Conservation (phyloP, 1,140 invertebrate genomes). For the Lepeophtheirus salmonis region DNA sequence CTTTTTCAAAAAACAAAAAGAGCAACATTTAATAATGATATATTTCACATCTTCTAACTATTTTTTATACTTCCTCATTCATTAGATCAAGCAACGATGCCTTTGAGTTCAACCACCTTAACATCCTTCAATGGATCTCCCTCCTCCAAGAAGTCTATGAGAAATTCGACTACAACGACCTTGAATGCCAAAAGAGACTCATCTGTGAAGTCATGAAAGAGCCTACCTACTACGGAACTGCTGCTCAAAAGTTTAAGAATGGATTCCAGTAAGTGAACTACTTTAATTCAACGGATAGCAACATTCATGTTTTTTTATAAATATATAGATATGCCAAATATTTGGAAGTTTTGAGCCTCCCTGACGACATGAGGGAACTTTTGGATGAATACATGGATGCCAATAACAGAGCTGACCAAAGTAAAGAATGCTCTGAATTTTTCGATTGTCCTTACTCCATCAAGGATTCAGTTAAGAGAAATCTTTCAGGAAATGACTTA, state of each 20-base stretch:
- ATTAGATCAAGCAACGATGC: slow-evolving; percentile 11
- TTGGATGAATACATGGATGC: slow-evolving; percentile 18
- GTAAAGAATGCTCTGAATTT: slow-evolving; percentile 13
- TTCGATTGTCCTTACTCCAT: slow-evolving; percentile 19
- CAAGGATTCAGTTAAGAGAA: slow-evolving; percentile 19
- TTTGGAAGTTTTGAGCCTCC: slow-evolving; percentile 16
- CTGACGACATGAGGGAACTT: slow-evolving; percentile 19
- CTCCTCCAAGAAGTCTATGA: slow-evolving; percentile 18
- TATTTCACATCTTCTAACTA: too few relatives aligned
- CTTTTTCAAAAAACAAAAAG: too few relatives aligned
- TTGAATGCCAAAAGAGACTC: slow-evolving; percentile 18
- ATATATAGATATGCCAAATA: slow-evolving; percentile 19
- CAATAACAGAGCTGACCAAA: slow-evolving; percentile 2
- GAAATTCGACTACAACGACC: slow-evolving; percentile 19
- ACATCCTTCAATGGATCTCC: slow-evolving; percentile 18
- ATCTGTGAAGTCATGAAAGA: slow-evolving; percentile 19
- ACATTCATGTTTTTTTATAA: neutral
- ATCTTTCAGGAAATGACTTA: slow-evolving; percentile 13
- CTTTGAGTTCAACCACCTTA: slow-evolving; percentile 15
- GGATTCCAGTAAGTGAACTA: slow-evolving; percentile 17
- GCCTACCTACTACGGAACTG: slow-evolving; percentile 11
- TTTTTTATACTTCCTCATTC: too few relatives aligned
- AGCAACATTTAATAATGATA: too few relatives aligned
- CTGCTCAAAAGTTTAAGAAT: slow-evolving; percentile 11
- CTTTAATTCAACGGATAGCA: neutral